Evolutionary conservation across 2,888 invertebrate species (phyloP).

Genomic region (Tetragnatha montana): DNA sequence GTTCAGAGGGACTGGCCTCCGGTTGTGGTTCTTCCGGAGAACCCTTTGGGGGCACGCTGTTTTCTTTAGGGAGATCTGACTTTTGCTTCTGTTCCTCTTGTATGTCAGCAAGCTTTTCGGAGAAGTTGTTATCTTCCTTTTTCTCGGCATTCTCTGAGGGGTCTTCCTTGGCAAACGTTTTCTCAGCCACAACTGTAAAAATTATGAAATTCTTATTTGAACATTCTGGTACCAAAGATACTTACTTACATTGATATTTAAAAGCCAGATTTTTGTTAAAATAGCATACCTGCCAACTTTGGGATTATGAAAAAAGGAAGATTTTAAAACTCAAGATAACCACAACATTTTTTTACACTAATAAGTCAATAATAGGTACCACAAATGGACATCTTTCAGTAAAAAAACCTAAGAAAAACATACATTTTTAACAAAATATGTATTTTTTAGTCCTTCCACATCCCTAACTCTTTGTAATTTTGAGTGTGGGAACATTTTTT

Average conservation of each 20-base stretch:
- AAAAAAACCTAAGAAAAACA: too few species aligned
- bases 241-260: background rate
- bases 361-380: too few species aligned
- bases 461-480: too few species aligned
- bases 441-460: too few species aligned
- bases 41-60: background rate
- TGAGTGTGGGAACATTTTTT: too few species aligned
- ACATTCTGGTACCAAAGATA: background rate
- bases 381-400: too few species aligned
- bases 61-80: constrained; percentile 33
- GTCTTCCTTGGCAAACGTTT: constrained; percentile 42
- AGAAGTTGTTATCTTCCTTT: constrained; percentile 56
- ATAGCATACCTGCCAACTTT: too few species aligned
- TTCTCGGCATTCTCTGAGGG: constrained; percentile 26
- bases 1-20: background rate
- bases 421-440: too few species aligned
- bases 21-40: background rate
- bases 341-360: too few species aligned
- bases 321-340: too few species aligned
- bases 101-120: constrained; percentile 49
- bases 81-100: constrained; percentile 4
- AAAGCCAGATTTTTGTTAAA: background rate
- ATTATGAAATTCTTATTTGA: background rate
- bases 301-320: too few species aligned
- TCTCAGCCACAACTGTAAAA: constrained; percentile 50